Conservation (phyloP, 1,140 invertebrate species). For the Lepidurus arcticus region DNA sequence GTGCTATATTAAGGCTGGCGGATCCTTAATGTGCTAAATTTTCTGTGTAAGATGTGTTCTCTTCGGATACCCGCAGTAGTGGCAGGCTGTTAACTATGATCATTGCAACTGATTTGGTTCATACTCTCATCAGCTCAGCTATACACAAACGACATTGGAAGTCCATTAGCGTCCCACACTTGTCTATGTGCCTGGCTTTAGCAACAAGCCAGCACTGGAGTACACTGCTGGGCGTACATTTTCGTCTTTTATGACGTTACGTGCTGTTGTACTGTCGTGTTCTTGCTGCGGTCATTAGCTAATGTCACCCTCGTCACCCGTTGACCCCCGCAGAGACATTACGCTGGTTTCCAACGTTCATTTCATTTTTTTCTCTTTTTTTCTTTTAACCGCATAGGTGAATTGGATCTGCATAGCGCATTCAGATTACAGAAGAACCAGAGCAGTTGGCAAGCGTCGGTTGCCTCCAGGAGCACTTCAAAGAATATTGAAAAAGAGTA, state of each 20-base stretch:
- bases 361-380: not conserved
- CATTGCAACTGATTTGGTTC: too few species aligned
- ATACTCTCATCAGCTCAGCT: too few species aligned
- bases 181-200: too few species aligned
- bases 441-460: not conserved
- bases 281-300: not conserved
- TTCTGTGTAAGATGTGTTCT: too few species aligned
- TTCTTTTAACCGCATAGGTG: not conserved
- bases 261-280: not conserved
- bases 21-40: too few species aligned
- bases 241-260: conserved; percentile 23
- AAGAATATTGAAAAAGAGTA: not conserved
- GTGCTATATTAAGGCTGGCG: too few species aligned
- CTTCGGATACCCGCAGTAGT: too few species aligned
- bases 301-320: not conserved
- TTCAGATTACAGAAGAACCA: conserved; percentile 3
- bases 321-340: not conserved
- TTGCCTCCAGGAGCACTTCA: not conserved
- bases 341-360: not conserved
- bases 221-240: conserved; percentile 23
- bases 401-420: conserved; percentile 7
- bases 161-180: too few species aligned
- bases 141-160: too few species aligned
- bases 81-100: too few species aligned
- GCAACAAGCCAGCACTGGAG: not conserved